Conservation (phyloP, 2,113 vertebrate genomes). For the Cercocebus atys region DNA sequence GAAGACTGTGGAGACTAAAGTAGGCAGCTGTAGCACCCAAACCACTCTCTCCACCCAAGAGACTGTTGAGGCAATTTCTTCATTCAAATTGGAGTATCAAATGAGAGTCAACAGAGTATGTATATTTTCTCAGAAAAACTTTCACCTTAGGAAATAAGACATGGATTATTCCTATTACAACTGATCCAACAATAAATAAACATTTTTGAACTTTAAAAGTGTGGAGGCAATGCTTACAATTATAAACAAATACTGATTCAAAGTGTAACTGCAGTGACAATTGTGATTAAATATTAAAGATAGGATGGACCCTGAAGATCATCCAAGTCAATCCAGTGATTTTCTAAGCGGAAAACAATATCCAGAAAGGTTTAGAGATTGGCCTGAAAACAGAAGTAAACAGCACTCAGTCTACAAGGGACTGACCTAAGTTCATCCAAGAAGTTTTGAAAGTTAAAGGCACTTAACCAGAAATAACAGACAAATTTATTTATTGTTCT, state of each 20-base stretch:
- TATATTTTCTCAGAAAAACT: not conserved
- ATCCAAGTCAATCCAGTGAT: not conserved
- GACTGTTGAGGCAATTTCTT: not conserved
- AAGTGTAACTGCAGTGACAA: not conserved
- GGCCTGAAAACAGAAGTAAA: not conserved
- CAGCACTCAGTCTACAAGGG: not conserved
- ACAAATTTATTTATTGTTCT: not conserved
- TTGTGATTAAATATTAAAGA: not conserved
- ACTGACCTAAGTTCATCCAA: not conserved
- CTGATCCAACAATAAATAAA: not conserved
- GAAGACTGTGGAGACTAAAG: not conserved
- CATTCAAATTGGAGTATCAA: not conserved
- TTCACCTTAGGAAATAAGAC: not conserved
- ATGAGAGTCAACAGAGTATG: not conserved
- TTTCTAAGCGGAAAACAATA: slow-evolving; percentile 26
- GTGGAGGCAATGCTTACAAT: not conserved
- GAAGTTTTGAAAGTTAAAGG: slow-evolving; percentile 2
- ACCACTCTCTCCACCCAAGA: not conserved
- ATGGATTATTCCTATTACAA: not conserved
- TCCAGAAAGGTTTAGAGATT: not conserved
- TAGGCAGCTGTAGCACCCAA: accelerated
- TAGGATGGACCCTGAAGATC: not conserved
- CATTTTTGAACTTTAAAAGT: slow-evolving; percentile 34
- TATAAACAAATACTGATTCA: slow-evolving; percentile 4
- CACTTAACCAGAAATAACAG: not conserved